Percentiles rank a stretch among this genome's conserved stretches.
phyloP scores from a whole-genome alignment of 2,888 invertebrate genomes.

The Dryobotodes eremita region DNA sequence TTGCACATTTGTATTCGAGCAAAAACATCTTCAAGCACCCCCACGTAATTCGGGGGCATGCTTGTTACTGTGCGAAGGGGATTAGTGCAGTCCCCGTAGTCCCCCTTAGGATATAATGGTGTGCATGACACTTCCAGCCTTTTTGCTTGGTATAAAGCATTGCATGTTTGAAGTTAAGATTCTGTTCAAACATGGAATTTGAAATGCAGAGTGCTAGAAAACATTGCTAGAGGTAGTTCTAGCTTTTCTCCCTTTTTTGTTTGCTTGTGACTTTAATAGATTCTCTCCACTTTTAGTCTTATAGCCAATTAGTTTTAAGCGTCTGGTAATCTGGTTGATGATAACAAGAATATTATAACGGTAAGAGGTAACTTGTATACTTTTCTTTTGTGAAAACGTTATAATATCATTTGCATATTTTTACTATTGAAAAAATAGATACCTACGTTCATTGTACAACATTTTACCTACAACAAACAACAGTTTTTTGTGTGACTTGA shows the following conservation, averaged over 20 bases:
- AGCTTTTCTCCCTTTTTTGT: slow-evolving; percentile 4
- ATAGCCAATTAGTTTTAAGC: slow-evolving; percentile 40
- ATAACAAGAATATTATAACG: slow-evolving; percentile 18
- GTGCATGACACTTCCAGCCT: slow-evolving; percentile 38
- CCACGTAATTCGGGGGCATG: slow-evolving; percentile 39
- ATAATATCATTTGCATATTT: background rate
- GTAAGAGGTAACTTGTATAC: background rate
- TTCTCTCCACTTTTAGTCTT: slow-evolving; percentile 39
- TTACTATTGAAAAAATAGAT: background rate
- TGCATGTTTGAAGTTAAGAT: slow-evolving; percentile 23
- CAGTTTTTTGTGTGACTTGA: background rate
- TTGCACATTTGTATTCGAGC: slow-evolving; percentile 22
- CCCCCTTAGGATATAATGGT: slow-evolving; percentile 30
- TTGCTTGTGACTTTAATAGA: slow-evolving; percentile 34
- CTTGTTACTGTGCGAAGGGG: slow-evolving; percentile 43
- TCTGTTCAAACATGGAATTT: slow-evolving; percentile 20
- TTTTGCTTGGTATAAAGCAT: slow-evolving; percentile 34
- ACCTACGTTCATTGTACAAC: background rate
- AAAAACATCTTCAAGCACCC: slow-evolving; percentile 30
- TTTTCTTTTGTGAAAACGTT: background rate
- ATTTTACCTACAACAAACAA: background rate
- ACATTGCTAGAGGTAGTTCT: background rate
- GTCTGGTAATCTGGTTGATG: background rate
- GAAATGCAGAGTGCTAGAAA: slow-evolving; percentile 16
- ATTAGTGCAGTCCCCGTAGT: slow-evolving; percentile 20